Conservation (phyloP, 2,888 invertebrate species). For the Troides aeacus region DNA sequence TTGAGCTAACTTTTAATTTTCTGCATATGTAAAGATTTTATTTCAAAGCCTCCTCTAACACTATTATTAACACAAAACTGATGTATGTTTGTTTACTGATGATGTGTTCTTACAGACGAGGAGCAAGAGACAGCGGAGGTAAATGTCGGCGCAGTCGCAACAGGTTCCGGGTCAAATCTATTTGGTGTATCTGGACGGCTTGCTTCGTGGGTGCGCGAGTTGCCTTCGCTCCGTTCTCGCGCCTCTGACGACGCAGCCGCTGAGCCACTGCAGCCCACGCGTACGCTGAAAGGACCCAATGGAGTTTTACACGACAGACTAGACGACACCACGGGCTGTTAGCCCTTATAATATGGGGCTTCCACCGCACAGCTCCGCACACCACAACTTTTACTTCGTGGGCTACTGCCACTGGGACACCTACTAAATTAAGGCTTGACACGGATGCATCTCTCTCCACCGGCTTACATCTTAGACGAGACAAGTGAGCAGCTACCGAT, state of each 20-base stretch:
- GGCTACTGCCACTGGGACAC: background rate
- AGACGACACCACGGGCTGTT: slow-evolving; percentile 39
- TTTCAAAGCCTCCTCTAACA: background rate
- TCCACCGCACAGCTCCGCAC: background rate
- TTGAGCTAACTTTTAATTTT: background rate
- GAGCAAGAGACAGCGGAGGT: slow-evolving; percentile 67
- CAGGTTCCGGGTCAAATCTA: slow-evolving; percentile 72
- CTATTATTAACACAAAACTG: background rate
- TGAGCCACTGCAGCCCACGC: slow-evolving; percentile 49
- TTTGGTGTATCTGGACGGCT: slow-evolving; percentile 76
- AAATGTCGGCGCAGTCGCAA: slow-evolving; percentile 73
- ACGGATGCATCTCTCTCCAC: background rate
- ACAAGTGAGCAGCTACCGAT: background rate
- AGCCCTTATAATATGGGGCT: slow-evolving; percentile 14
- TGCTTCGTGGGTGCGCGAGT: slow-evolving; percentile 75
- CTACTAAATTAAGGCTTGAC: background rate
- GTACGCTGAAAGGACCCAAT: slow-evolving; percentile 47
- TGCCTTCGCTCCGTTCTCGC: slow-evolving; percentile 69
- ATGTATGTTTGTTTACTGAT: background rate
- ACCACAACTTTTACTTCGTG: background rate
- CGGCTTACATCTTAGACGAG: background rate
- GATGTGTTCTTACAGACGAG: slow-evolving; percentile 54
- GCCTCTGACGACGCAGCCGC: slow-evolving; percentile 65
- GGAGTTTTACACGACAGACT: slow-evolving; percentile 45
- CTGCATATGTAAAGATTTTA: background rate